Percentiles rank a stretch among this genome's conserved stretches.
These are phyloP conservation scores for Anhinga anhinga DNA, from an alignment of 2,113 vertebrate genomes.

Conservation along the genomic window DNA sequence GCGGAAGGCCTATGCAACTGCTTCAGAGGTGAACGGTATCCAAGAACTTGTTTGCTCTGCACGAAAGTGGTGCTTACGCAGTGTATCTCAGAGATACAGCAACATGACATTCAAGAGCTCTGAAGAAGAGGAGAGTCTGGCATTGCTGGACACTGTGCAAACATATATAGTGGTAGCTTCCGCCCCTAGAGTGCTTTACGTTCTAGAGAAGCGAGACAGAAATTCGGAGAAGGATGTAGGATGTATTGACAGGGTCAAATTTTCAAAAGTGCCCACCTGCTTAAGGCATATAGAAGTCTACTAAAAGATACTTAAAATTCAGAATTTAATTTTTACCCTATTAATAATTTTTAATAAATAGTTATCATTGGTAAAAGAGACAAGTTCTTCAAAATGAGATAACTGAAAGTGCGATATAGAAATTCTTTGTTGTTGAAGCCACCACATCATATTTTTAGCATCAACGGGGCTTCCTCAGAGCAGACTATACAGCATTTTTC, in stretches of 20 bases:
- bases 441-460: not conserved
- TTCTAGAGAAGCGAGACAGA: not conserved
- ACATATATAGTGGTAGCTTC: not conserved
- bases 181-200: not conserved
- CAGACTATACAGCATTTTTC: not conserved
- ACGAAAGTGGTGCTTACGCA: not conserved
- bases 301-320: not conserved
- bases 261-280: not conserved
- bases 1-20: not conserved
- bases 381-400: not conserved
- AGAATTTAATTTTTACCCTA: not conserved
- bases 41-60: not conserved
- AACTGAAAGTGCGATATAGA: fast-evolving
- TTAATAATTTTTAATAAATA: not conserved
- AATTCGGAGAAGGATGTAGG: not conserved
- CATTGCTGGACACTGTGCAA: not conserved
- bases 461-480: not conserved
- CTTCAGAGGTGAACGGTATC: not conserved
- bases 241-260: not conserved
- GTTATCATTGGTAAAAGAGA: not conserved
- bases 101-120: not conserved
- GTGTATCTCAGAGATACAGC: not conserved
- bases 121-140: not conserved
- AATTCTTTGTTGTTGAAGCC: not conserved
- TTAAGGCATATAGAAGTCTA: not conserved